Percentiles rank a stretch among this genome's conserved stretches.
These are phyloP conservation scores for Ceratosolen fusciceps DNA, from an alignment of 1,140 invertebrate species.

Conservation along the genomic window DNA sequence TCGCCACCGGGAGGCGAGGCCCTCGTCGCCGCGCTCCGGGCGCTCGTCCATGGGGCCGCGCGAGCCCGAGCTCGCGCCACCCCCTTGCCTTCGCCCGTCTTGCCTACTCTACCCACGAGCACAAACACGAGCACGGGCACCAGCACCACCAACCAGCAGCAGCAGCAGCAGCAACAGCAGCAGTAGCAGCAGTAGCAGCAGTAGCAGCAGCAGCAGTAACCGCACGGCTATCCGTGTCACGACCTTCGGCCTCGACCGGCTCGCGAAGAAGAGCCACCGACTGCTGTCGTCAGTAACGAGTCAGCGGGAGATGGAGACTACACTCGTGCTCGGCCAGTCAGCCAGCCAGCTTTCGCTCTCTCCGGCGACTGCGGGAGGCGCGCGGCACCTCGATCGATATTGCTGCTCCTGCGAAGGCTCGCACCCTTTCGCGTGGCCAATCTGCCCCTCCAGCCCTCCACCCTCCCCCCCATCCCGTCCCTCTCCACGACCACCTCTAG, in stretches of 20 bases:
- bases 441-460: slow-evolving; percentile 24
- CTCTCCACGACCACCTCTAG: slow-evolving; percentile 33
- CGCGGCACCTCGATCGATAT: slow-evolving; percentile 63
- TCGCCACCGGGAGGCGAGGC: background rate
- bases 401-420: slow-evolving; percentile 70
- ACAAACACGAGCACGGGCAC: too few relatives aligned
- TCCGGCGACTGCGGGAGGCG: slow-evolving; percentile 46
- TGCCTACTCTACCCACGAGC: too few relatives aligned
- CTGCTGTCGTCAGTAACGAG: background rate
- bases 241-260: too few relatives aligned
- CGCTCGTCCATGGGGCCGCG: background rate
- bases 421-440: slow-evolving; percentile 52
- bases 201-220: too few relatives aligned
- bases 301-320: background rate
- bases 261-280: background rate
- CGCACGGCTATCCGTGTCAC: too few relatives aligned
- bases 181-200: too few relatives aligned
- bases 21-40: background rate
- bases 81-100: background rate
- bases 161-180: too few relatives aligned
- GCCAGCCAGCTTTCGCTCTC: slow-evolving; percentile 38
- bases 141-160: too few relatives aligned
- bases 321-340: slow-evolving; percentile 15
- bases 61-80: slow-evolving; percentile 1
- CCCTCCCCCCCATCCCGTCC: slow-evolving; percentile 19